Base-by-base conservation (phyloP, 2,888 invertebrate genomes). In the Tenthredo scrophulariae region DNA sequence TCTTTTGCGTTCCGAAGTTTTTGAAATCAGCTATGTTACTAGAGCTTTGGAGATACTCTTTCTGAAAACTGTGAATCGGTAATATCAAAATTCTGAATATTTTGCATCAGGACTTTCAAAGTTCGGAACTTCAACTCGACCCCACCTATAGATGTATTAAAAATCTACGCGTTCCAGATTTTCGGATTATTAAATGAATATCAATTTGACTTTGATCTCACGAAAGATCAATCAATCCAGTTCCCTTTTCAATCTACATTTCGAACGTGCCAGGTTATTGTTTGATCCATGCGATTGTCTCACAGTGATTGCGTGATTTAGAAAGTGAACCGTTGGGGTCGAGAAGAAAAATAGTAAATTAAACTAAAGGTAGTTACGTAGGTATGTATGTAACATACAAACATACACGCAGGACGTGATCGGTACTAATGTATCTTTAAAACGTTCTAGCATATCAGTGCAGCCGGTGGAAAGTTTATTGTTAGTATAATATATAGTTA, bases 221-320 rank as follows among this genome's bases (percentile, higher is more conserved):
- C 46, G 15, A 46, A 46, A 46, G 15, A 46, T 46, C 13, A 46
- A 46, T 46, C 46, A 46, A 46, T 46, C 46, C 46, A 46, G 15
- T 46, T 13, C 15, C n/a, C 58, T 58, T n/a, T 58, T 13, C 43
- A 74, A 40, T 40, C 43, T 43, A 43, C 40, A 26, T 40, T 74
- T 18, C 74, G 33, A 67, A 74, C 74, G 43, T 74, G 74, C 74
- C 74, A 74, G 50, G 46, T 50, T 77, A 77, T 80, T 40, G 80
- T 65, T 33, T 10, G 80, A 80, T 80, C 77, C 43, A 46, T 77
- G 40, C 80, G 65, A 80, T 80, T 80, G 62, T 80, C 18, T 33
- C 15, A 54, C 33, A 40, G 77, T 29, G 54, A 80, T 80, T 80
- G 80, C 80, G 40, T 62, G 80, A 80, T 80, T 62, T 80, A 80